phyloP scores from a whole-genome alignment of 2,797 vertebrate species.

The Dromococcyx pavoninus region DNA sequence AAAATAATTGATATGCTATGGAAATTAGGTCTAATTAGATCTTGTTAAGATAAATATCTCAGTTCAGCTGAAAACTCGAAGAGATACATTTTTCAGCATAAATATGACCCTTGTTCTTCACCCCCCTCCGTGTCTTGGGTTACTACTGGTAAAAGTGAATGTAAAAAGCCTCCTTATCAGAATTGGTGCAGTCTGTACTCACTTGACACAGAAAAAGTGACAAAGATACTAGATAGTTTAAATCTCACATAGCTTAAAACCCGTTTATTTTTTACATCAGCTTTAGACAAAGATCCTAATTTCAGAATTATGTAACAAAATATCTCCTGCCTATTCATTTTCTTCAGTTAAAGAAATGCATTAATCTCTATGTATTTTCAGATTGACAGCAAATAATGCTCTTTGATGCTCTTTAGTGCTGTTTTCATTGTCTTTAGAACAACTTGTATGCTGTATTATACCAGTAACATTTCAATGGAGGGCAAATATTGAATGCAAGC shows the following conservation, averaged over 20 bases:
- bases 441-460: neutral
- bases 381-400: neutral
- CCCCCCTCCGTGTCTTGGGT: neutral
- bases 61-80: constrained; percentile 52
- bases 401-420: neutral
- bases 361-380: neutral
- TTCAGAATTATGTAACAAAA: neutral
- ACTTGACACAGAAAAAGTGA: neutral
- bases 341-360: neutral
- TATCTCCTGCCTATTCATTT: neutral
- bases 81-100: constrained; percentile 45
- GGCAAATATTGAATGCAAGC: neutral
- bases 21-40: constrained; percentile 69
- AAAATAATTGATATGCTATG: constrained; percentile 68
- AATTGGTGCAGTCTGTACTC: neutral
- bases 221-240: neutral
- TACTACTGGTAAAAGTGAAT: constrained; percentile 13
- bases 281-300: neutral
- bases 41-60: constrained; percentile 68
- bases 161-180: constrained; percentile 2
- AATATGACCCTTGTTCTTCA: constrained; percentile 46
- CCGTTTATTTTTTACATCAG: neutral
- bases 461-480: neutral
- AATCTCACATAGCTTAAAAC: neutral
- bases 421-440: neutral